Evolutionary conservation across 2,888 invertebrate species (phyloP), one percentile per base, ranked within the genome.

Genomic region (Synergus laeviventris): DNA sequence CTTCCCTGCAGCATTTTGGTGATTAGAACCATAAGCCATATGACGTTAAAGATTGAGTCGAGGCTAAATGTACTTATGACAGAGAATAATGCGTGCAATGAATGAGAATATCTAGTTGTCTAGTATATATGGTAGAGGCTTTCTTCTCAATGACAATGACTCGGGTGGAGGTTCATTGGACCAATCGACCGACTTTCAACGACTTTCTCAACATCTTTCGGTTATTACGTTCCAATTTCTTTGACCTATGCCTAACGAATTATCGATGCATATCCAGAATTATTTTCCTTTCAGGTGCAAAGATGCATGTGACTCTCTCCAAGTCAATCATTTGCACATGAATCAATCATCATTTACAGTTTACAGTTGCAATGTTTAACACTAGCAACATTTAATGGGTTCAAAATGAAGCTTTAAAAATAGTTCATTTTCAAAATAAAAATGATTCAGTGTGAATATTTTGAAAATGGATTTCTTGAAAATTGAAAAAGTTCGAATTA

Each of bases 171-270:
- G 82, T 80, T 85, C 84, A 77, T 79, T 81, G 82, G 75, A 83
- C 85, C 83, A 84, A 83, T 74, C 86, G 88, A 87, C 89, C 88
- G 87, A 89, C 88, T 89, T 89, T 87, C 87, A 82, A 83, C 80
- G 70, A 84, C 88, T 87, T 88, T 88, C 88, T 84, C 86, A 75
- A 56, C 62, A 73, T 75, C 77, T 76, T 75, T 78, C 75, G 78
- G 45, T 39, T 64, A 76, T 78, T 62, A 39, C 45, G 74, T 61
- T 76, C 39, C 21, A 21, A 73, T 21, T 31, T 54, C 54, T 31
- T 62, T 0, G 24, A 45, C 5, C 39, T 39, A 36, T 54, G 36
- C n/a, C n/a, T 49, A 49, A 49, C 49, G 36, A 49, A 49, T 54
- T 49, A 49, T 49, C 11, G 14, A 70, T 49, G 45, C 49, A 49